A percentile compares a stretch with the other conserved stretches of the same genome.
These are phyloP conservation scores for Petrolisthes manimaculis DNA, from an alignment of 2,888 invertebrate genomes.

Conservation along the genomic window DNA sequence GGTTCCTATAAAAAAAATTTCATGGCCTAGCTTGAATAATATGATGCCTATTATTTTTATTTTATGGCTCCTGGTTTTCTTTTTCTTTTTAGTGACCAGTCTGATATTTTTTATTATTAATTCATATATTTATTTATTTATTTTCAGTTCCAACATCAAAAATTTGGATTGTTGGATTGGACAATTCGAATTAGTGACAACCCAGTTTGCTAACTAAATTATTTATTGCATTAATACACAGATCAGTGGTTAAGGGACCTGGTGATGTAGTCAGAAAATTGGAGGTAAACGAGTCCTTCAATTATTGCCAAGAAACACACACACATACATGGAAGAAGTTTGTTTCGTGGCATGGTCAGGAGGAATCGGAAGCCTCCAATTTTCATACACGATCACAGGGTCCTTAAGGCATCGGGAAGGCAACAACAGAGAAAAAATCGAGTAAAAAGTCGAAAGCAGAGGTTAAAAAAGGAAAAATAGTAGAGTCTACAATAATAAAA, in stretches of 20 bases:
- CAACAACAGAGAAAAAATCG: slow-evolving; percentile 42
- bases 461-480: slow-evolving; percentile 1
- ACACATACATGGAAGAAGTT: too few species aligned
- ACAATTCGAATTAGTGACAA: slow-evolving; percentile 13
- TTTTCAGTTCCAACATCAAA: not conserved
- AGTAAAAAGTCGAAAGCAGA: slow-evolving; percentile 29
- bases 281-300: too few species aligned
- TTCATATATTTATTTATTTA: slow-evolving; percentile 3
- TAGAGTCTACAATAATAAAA: slow-evolving; percentile 24
- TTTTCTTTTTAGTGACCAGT: too few species aligned
- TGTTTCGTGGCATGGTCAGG: too few species aligned
- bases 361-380: too few species aligned
- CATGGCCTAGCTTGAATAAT: not conserved
- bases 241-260: slow-evolving; percentile 27
- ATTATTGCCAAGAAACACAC: too few species aligned
- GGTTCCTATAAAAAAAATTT: too few species aligned
- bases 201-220: slow-evolving; percentile 27
- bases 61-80: too few species aligned
- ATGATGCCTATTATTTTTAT: not conserved
- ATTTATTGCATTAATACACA: slow-evolving; percentile 60
- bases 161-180: not conserved
- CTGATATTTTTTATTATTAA: too few species aligned
- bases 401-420: slow-evolving; percentile 49
- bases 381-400: too few species aligned
- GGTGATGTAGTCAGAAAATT: too few species aligned